Percentiles rank a stretch among this genome's conserved stretches.
These are phyloP conservation scores for Jaculus jaculus DNA, from an alignment of 2,113 vertebrate species.

Conservation along the genomic window DNA sequence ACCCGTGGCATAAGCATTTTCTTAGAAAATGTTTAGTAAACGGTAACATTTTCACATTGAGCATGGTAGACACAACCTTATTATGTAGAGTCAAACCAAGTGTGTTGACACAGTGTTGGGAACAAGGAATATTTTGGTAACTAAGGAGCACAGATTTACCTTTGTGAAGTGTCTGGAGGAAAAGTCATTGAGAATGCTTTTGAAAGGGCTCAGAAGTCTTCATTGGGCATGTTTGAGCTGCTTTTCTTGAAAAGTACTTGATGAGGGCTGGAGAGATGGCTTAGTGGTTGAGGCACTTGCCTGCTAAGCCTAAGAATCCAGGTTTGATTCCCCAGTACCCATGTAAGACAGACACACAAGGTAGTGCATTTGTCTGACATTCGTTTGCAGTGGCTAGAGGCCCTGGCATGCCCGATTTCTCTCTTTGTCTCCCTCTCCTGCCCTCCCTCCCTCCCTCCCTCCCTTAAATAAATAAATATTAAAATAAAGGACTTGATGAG, in stretches of 20 bases:
- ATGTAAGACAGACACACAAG: too few species aligned
- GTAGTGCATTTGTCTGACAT: too few species aligned
- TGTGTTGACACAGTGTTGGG: background rate
- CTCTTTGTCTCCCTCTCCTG: too few species aligned
- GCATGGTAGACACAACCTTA: background rate
- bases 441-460: too few species aligned
- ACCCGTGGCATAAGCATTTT: background rate
- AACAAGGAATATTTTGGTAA: background rate
- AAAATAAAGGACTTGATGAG: too few species aligned
- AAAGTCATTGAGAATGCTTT: background rate
- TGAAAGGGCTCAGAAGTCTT: background rate
- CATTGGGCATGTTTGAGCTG: background rate
- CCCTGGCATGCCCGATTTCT: too few species aligned
- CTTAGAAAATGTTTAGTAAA: conserved; percentile 13
- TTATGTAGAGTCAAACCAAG: background rate
- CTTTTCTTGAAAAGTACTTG: background rate
- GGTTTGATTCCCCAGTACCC: too few species aligned
- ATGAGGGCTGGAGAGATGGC: background rate
- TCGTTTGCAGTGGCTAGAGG: too few species aligned
- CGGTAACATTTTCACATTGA: background rate
- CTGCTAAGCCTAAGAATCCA: too few species aligned
- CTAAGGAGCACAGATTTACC: background rate
- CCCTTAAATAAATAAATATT: too few species aligned
- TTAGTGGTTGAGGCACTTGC: too few species aligned
- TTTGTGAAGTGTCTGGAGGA: background rate